A percentile compares a stretch with the other conserved stretches of the same genome.
Evolutionary conservation across 2,113 vertebrate genomes (phyloP).

Genomic region (Sprattus sprattus): DNA sequence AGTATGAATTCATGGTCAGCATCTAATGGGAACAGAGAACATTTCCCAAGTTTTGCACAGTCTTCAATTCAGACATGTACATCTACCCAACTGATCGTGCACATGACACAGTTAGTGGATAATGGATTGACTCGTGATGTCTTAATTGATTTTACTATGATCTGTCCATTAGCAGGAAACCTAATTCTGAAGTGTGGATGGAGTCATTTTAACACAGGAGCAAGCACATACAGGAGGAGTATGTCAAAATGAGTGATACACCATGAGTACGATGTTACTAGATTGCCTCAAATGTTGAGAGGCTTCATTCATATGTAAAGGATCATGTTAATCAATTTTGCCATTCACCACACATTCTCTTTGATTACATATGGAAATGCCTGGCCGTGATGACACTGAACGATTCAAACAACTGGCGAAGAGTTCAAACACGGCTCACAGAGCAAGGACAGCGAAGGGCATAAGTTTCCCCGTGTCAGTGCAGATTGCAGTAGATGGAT

Average conservation of each 20-base stretch:
- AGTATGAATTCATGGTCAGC: not conserved
- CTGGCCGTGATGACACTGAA: not conserved
- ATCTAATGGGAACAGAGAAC: not conserved
- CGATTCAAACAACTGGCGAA: not conserved
- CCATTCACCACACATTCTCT: not conserved
- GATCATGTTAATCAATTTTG: not conserved
- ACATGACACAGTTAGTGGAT: not conserved
- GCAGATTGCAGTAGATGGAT: not conserved
- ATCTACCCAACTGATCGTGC: too few species aligned
- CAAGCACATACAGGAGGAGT: not conserved
- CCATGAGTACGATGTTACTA: not conserved
- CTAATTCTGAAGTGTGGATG: not conserved
- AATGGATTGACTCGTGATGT: not conserved
- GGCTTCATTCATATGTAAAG: not conserved
- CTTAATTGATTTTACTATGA: not conserved
- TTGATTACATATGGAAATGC: constrained; percentile 9
- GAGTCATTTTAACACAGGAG: not conserved
- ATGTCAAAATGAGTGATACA: not conserved
- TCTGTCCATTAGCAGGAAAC: not conserved
- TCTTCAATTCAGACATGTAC: not conserved
- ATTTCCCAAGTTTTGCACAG: not conserved
- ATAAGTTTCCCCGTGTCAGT: not conserved
- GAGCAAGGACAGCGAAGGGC: not conserved
- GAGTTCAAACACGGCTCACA: not conserved
- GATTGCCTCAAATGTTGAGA: not conserved